Evolutionary conservation across 37 sponge, comb jelly and placozoan genomes (phyloP), one percentile per base, ranked within the genome.

Genomic region (Bolinopsis microptera): DNA sequence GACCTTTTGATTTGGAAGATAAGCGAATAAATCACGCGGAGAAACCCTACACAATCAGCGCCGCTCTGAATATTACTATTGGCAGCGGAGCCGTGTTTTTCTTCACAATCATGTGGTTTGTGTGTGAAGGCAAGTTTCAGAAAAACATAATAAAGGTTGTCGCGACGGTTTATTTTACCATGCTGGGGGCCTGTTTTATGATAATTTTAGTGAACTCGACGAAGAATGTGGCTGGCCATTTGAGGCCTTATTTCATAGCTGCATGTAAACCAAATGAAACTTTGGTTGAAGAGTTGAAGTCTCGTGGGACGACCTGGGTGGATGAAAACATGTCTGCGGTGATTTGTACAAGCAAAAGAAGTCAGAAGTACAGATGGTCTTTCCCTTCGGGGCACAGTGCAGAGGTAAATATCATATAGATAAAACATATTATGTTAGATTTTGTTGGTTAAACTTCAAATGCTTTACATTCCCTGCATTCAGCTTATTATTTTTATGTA

Each of bases 1-100:
- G 21, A 22, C 26, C 74, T 5, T 70, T 70, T 26, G 74, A 70
- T 70, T 70, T 70, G 74, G 74, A 70, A 70, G 74, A 70, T n/a
- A 8, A 8, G 3, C 2, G 3, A 9, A 9, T 70, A 22, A 22
- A 26, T 26, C 30, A 70, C 26, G 24, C 74, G 3, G 30, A 28
- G 28, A 70, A 70, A 22, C 74, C 74, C 1, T 70, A 22, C 26
- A 22, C 25, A 5, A 22, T 70, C 25, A 26, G 30, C 26, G 74
- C 28, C 2, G 2, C 2, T 9, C 1, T 2, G 5, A 70, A 70
- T 26, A 22, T 28, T 2, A n/a, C 21, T 1, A 26, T 22, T 2
- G 2, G 30, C 26, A 70, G 24, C 21, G 30, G 5, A 3, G 21
- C 21, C 26, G 25, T 26, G 24, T 28, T 70, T 70, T 2, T 26